Percentiles rank a stretch among this genome's conserved stretches.
Conservation (phyloP, 2,888 invertebrate species). For the Drosophila nigritarsus region DNA sequence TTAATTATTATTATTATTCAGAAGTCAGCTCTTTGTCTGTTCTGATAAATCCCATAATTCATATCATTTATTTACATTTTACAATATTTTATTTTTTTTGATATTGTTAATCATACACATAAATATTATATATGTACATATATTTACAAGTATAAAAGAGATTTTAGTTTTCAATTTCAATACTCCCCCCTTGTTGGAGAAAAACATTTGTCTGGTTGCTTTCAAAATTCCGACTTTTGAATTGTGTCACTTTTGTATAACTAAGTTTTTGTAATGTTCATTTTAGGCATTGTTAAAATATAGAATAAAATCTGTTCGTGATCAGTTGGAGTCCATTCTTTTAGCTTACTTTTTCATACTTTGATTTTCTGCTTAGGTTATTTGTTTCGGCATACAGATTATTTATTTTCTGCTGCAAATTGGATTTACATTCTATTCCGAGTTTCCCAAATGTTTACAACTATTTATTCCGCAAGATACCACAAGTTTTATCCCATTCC, state of each 20-base stretch:
- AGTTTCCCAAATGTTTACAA: background rate
- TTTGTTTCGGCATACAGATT: background rate
- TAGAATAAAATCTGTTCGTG: background rate
- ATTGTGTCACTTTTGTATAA: background rate
- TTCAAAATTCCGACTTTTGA: background rate
- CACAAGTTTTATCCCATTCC: background rate
- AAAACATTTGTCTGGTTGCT: background rate
- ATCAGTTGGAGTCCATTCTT: background rate
- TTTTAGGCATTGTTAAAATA: background rate
- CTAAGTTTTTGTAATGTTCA: background rate
- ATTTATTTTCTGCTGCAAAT: background rate
- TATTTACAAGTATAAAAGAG: background rate
- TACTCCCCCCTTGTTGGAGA: background rate
- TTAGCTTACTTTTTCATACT: background rate
- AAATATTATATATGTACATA: background rate
- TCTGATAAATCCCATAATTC: background rate
- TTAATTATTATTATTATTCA: background rate
- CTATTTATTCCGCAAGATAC: background rate
- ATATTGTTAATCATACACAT: background rate
- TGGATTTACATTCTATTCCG: background rate
- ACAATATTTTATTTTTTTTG: background rate
- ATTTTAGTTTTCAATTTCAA: background rate
- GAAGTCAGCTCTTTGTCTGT: fast-evolving
- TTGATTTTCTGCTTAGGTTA: background rate
- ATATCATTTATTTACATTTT: background rate